Evolutionary conservation across 2,888 invertebrate species (phyloP), one percentile per base, ranked within the genome.

Genomic region (Flabesymbios commensalis): DNA sequence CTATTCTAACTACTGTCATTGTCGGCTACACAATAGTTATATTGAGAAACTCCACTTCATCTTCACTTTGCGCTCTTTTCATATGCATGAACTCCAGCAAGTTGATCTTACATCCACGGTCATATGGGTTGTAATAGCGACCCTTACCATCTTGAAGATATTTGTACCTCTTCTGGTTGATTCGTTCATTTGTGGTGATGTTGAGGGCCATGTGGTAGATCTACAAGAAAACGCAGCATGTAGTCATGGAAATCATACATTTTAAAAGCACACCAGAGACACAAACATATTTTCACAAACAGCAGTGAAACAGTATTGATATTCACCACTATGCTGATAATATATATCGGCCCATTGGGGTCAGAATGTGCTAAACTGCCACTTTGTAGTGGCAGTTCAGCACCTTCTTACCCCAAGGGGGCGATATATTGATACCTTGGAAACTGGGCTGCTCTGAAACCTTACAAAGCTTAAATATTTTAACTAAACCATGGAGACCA

Each of bases 121-220:
- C 92, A 79, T 93, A 95, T 0, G 94, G 94, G 84, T 94, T 95
- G 78, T 90, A 89, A 80, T 93, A 94, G 66, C 90, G 88, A 1
- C 94, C 94, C 62, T 91, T 87, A 77, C 91, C 92, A 80, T 94
- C 94, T 57, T 93, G 86, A 66, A 95, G 83, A 80, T 95, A 94
- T 0, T 92, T 90, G 81, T 94, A 94, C 55, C 94, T 87, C 79
- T 93, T 93, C 81, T 92, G 92, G 84, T 94, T 94, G 80, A 94
- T 92, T 90, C 93, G 92, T 84, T 95, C 94, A 81, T 94, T 95
- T 48, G 94, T 94, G 5, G 95, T 94, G 63, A 94, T 84, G 84
- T 95, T 95, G 91, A 92, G 91, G 78, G 92, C 91, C 14, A 93
- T 93, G 80, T 94, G 93, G 26, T 93, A 85, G 54, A 93, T 88